Percentiles rank a stretch among this genome's conserved stretches.
These are phyloP conservation scores for Tarsius wallacei DNA, from an alignment of 2,797 vertebrate species.

Conservation along the genomic window DNA sequence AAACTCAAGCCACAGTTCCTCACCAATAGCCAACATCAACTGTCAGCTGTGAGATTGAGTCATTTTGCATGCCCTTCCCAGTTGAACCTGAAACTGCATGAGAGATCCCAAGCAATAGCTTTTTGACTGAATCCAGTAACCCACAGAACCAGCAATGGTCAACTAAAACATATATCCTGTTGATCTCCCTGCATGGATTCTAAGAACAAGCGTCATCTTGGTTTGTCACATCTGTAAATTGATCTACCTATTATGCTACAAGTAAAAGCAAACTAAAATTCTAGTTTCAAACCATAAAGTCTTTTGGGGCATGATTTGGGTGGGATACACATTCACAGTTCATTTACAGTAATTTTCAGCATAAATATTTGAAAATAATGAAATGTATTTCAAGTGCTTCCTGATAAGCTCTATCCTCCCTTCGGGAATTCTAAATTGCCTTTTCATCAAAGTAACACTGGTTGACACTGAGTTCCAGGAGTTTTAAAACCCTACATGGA, in stretches of 20 bases:
- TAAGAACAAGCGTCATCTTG: background rate
- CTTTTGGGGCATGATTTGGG: background rate
- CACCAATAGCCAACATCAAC: background rate
- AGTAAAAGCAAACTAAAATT: slow-evolving; percentile 35
- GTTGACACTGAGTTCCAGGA: rapidly evolving
- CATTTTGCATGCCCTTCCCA: background rate
- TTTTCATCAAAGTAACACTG: slow-evolving; percentile 42
- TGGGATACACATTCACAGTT: background rate
- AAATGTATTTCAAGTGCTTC: background rate
- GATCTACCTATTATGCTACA: background rate
- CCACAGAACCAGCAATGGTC: background rate
- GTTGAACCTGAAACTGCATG: background rate
- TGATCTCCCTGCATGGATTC: background rate
- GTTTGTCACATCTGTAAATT: background rate
- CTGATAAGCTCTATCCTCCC: background rate
- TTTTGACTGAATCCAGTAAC: background rate
- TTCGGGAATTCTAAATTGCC: slow-evolving; percentile 54
- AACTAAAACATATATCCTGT: background rate
- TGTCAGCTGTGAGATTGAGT: background rate
- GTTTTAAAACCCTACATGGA: no score
- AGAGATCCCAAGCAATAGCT: background rate
- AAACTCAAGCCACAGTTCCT: background rate
- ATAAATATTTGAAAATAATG: slow-evolving; percentile 62
- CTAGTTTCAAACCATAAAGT: slow-evolving; percentile 11
- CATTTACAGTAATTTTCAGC: slow-evolving; percentile 5